Base-by-base conservation (phyloP, 2,797 vertebrate genomes). In the Pipistrellus kuhlii region DNA sequence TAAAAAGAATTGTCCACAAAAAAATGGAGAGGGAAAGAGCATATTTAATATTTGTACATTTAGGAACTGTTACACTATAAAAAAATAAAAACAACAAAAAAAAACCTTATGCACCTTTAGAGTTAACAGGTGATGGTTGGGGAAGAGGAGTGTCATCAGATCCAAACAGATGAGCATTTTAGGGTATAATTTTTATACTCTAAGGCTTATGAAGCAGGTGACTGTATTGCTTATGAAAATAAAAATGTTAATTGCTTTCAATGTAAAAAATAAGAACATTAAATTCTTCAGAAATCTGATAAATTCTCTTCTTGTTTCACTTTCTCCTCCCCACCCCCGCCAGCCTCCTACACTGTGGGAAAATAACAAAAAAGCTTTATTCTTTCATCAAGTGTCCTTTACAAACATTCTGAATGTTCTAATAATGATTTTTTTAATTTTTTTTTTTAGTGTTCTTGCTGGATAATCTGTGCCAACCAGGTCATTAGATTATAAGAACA, bases 231-330 rank as follows among this genome's bases (percentile, higher is more conserved):
- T 91, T 25, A 75, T 87, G 66, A 66, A 68, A 48, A 1, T 73
- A 85, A 62, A 84, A 84, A 83, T 53, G 27, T 59, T 51, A 66
- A 78, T 75, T 76, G 8, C n/a, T 85, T 91, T 85, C 44, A 91
- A 25, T 71, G 30, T 38, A 30, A 75, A 46, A 46, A 81, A 55
- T 78, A 46, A 71, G 15, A 44, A 64, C 23, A 64, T 69, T 73
- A 44, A 69, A 32, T 64, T 88, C 35, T 91, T 93, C 38, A 75
- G n/a, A 69, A 88, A 71, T 66, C 88, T 71, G 20, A 53, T 11
- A 44, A 13, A 30, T 82, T 66, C 8, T 77, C n/a, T 62, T 18
- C 64, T 68, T 68, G 25, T 48, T 68, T 93, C 38, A 38, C 23
- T 23, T 53, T 81, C 71, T 32, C 15, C 44, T 17, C 4, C 17